Evolutionary conservation across 1,140 invertebrate genomes (phyloP), one percentile per base, ranked within the genome.

Genomic region (Holcopasites calliopsidis): DNA sequence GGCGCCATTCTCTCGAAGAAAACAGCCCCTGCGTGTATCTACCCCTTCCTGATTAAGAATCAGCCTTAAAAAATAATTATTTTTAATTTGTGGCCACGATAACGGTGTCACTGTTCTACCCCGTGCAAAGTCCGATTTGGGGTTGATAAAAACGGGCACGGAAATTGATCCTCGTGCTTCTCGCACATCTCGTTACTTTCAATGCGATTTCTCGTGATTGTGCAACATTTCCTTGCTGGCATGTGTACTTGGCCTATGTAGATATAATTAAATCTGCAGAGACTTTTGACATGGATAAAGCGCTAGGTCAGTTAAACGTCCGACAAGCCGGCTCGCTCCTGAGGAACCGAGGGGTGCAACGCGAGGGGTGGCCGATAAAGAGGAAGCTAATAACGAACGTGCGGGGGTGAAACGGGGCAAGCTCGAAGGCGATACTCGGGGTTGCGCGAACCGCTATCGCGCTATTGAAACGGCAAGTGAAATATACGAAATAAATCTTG

Each of bases 401-500:
- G n/a, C n/a, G 16, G 16, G 47, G 21, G 38, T 8, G 33, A 23
- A 23, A 28, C 3, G 13, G 54, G 50, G 69, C 52, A 55, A 74
- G 80, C 62, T 70, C 58, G 82, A 76, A 83, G 79, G 76, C 82
- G 82, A 77, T 77, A 65, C 78, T 72, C 64, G 68, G 71, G 72
- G 68, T 35, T 54, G 71, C 75, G 74, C 78, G 69, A 60, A 76
- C 66, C 83, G 86, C 85, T 89, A 91, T 91, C 88, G 88, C 86
- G 86, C 88, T 85, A 91, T 91, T 91, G 90, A 91, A 91, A 90
- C 85, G 86, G 86, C 89, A 91, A 91, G 90, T 91, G 90, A 92
- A 92, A 91, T 91, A 91, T 90, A 91, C 90, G 91, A 92, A 92
- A 92, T 92, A 91, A 92, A 92, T 92, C 90, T 92, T 92, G 90